phyloP scores from a whole-genome alignment of 2,888 invertebrate species.

The Monoplex corrugatus region DNA sequence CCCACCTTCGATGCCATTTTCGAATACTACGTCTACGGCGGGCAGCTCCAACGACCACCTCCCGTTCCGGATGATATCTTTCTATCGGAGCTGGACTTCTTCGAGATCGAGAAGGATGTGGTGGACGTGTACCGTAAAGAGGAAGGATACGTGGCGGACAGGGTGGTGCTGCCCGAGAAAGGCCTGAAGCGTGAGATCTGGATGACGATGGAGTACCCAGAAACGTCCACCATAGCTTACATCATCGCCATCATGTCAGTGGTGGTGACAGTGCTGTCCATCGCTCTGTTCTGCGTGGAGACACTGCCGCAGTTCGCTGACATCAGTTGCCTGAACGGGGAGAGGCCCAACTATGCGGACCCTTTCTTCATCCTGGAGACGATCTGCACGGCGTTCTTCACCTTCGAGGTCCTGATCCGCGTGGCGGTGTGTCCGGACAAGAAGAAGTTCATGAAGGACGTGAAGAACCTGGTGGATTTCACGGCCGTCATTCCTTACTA shows the following conservation, averaged over 20 bases:
- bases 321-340: constrained; percentile 73
- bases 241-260: constrained; percentile 80
- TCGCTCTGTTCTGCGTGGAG: constrained; percentile 81
- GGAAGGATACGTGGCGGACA: constrained; percentile 79
- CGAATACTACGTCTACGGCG: constrained; percentile 81
- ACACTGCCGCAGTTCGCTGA: constrained; percentile 76
- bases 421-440: constrained; percentile 83
- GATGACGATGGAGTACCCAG: constrained; percentile 81
- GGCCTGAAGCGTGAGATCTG: constrained; percentile 77
- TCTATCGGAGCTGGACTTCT: constrained; percentile 79
- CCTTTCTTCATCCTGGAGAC: constrained; percentile 83
- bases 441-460: constrained; percentile 81
- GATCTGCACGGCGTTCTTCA: constrained; percentile 83
- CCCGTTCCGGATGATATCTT: constrained; percentile 81
- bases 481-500: constrained; percentile 83
- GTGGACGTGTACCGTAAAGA: constrained; percentile 78
- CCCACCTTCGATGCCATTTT: constrained; percentile 82
- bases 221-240: constrained; percentile 79
- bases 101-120: constrained; percentile 79
- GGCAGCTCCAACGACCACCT: constrained; percentile 78
- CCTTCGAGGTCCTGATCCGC: constrained; percentile 82
- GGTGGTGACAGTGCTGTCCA: constrained; percentile 79
- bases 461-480: constrained; percentile 83
- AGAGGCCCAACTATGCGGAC: constrained; percentile 76
- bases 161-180: constrained; percentile 76